phyloP scores from a whole-genome alignment of 2,797 vertebrate genomes.

The Coregonus ussuriensis region DNA sequence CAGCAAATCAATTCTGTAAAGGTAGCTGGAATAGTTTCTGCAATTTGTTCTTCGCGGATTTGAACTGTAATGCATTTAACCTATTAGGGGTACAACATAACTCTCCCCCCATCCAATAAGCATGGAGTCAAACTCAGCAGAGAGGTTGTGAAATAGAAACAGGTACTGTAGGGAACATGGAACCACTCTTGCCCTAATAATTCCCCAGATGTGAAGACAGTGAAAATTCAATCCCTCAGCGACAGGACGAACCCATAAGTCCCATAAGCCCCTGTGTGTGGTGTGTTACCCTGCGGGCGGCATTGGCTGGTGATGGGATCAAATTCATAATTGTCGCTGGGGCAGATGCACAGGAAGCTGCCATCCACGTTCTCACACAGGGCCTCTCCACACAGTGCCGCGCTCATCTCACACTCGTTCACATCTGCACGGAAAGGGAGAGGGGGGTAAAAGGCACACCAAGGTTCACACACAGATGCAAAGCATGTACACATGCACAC shows the following conservation, averaged over 20 bases:
- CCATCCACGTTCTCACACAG: conserved; percentile 81
- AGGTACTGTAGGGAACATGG: background rate
- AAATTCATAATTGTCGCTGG: conserved; percentile 80
- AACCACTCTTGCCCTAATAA: conserved; percentile 43
- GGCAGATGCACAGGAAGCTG: conserved; percentile 83
- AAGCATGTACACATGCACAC: background rate
- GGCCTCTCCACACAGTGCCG: conserved; percentile 73
- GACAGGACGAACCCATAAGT: conserved; percentile 62
- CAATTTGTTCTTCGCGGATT: conserved; percentile 36
- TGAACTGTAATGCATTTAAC: conserved; percentile 44
- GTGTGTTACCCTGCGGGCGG: conserved; percentile 70
- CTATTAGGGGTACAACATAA: conserved; percentile 51
- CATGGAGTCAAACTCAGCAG: conserved; percentile 53
- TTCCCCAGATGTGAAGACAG: conserved; percentile 68
- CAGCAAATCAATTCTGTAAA: background rate
- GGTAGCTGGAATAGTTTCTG: background rate
- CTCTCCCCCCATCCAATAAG: conserved; percentile 43
- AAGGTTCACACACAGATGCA: background rate
- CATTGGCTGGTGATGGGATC: conserved; percentile 77
- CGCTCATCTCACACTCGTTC: conserved; percentile 79
- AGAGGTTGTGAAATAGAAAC: conserved; percentile 43
- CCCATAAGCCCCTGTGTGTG: conserved; percentile 60
- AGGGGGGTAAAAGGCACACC: background rate
- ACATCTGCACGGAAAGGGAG: conserved; percentile 66
- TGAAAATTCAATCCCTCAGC: conserved; percentile 65